Percentiles rank a stretch among this genome's conserved stretches.
Evolutionary conservation across 2,113 vertebrate genomes (phyloP).

Genomic region (Neofelis nebulosa): DNA sequence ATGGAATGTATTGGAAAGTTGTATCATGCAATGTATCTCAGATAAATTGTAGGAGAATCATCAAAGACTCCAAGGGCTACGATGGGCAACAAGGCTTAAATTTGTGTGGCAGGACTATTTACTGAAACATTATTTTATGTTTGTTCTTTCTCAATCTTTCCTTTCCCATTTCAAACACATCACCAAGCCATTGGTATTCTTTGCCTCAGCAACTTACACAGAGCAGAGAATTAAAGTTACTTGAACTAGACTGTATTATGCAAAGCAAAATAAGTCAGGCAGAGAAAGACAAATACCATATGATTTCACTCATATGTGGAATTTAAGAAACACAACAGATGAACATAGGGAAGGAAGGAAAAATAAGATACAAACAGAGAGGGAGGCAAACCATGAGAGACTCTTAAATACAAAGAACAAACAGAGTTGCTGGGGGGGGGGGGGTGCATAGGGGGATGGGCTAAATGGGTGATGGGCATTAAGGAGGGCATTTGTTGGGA

Average conservation of each 20-base stretch:
- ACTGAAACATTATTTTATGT: not conserved
- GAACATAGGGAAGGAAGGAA: too few relatives aligned
- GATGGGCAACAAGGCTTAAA: not conserved
- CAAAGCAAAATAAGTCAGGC: too few relatives aligned
- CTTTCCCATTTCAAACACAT: slow-evolving; percentile 33
- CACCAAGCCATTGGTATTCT: slow-evolving; percentile 19
- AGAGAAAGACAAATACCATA: too few relatives aligned
- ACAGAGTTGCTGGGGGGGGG: too few relatives aligned
- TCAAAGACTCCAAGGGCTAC: slow-evolving; percentile 18
- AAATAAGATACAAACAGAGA: too few relatives aligned
- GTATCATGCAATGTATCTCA: not conserved
- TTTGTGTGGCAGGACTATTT: not conserved
- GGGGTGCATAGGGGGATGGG: too few relatives aligned
- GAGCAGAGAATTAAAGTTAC: slow-evolving; percentile 16
- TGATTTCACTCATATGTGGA: too few relatives aligned
- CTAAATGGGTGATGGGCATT: too few relatives aligned
- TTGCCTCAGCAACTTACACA: slow-evolving; percentile 42
- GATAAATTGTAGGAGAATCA: not conserved
- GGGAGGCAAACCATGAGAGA: too few relatives aligned
- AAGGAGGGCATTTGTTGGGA: too few relatives aligned
- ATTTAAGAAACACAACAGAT: too few relatives aligned
- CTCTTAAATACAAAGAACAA: too few relatives aligned
- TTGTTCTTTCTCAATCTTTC: slow-evolving; percentile 7
- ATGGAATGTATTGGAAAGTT: not conserved
- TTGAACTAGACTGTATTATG: not conserved